phyloP scores from a whole-genome alignment of 2,888 invertebrate genomes.

The Eristalinus sepulchralis region DNA sequence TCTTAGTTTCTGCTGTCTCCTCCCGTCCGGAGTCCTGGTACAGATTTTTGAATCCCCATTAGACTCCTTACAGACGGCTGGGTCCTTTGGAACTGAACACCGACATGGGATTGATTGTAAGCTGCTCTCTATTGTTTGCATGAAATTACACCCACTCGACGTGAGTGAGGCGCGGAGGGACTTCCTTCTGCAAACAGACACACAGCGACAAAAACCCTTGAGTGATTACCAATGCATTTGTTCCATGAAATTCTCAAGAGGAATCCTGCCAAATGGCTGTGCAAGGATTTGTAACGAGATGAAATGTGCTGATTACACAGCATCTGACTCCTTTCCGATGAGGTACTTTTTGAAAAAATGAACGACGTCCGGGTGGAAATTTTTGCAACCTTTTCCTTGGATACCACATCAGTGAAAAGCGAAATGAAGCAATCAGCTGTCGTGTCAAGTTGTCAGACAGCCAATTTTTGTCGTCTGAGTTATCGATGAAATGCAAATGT shows the following conservation, averaged over 20 bases:
- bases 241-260: neutral
- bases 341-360: neutral
- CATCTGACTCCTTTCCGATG: neutral
- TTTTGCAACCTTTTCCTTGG: neutral
- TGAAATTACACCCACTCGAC: conserved; percentile 48
- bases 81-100: conserved; percentile 37
- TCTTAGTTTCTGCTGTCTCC: neutral
- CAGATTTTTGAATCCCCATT: conserved; percentile 25
- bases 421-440: neutral
- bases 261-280: neutral
- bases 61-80: conserved; percentile 9
- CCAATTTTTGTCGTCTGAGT: neutral
- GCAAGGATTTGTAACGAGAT: neutral
- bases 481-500: neutral
- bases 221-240: neutral
- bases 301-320: neutral
- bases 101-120: conserved; percentile 28
- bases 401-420: neutral
- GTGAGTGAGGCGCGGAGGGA: conserved; percentile 6
- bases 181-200: neutral
- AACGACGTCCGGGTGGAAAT: neutral
- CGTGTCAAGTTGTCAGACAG: neutral
- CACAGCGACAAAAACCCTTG: neutral
- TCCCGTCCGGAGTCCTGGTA: neutral
- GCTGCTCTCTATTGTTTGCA: conserved; percentile 35